A percentile compares a stretch with the other conserved stretches of the same genome.
Evolutionary conservation across 1,140 invertebrate genomes (phyloP).

Genomic region (Drosophila subobscura): DNA sequence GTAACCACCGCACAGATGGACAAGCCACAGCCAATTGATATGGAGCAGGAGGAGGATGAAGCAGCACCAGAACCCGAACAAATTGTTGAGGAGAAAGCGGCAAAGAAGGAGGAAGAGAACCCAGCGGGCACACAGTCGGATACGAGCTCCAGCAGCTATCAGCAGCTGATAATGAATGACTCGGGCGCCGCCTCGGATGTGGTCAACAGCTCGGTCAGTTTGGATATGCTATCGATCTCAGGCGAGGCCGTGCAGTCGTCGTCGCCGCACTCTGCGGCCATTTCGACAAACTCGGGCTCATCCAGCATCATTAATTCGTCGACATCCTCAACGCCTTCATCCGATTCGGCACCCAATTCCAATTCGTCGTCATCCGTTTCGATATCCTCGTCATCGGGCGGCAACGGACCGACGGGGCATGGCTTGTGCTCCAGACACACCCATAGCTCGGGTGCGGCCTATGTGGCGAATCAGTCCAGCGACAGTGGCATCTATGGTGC

Average conservation of each 20-base stretch:
- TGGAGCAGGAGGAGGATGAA: neutral
- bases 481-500: conserved; percentile 71
- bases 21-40: neutral
- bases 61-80: neutral
- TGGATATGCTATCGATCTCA: conserved; percentile 71
- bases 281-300: conserved; percentile 34
- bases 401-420: conserved; percentile 3
- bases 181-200: conserved; percentile 64
- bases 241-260: conserved; percentile 68
- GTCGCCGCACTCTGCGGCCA: conserved; percentile 59
- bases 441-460: conserved; percentile 22
- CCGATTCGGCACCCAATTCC: conserved; percentile 41
- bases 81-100: neutral
- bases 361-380: conserved; percentile 53
- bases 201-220: conserved; percentile 60
- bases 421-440: too few species aligned
- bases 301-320: conserved; percentile 39
- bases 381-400: conserved; percentile 33
- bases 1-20: too few species aligned
- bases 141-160: conserved; percentile 23
- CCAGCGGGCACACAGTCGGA: neutral
- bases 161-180: conserved; percentile 59
- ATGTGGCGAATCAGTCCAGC: conserved; percentile 66
- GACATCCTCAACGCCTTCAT: conserved; percentile 40
- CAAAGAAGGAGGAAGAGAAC: neutral